A percentile compares a stretch with the other conserved stretches of the same genome.
Conservation (phyloP, 1,140 invertebrate genomes). For the Monomorium pharaonis region DNA sequence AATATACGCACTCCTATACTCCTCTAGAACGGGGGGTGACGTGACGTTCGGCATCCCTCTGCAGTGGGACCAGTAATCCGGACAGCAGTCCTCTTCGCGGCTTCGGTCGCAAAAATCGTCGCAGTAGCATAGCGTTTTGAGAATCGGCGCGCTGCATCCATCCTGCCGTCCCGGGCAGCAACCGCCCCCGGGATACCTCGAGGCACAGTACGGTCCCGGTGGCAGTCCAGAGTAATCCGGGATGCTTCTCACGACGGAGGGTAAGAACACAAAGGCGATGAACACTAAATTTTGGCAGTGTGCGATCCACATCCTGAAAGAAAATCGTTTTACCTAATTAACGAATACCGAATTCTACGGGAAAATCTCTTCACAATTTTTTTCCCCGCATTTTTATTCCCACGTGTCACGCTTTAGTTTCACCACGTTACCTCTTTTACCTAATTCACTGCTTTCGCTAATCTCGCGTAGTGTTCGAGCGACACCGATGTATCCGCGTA, state of each 20-base stretch:
- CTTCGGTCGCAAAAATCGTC: constrained; percentile 95
- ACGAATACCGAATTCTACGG: not conserved
- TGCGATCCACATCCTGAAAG: constrained; percentile 63
- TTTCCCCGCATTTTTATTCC: not conserved
- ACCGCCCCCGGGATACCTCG: constrained; percentile 66
- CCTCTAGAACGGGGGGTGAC: constrained; percentile 19
- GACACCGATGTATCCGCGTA: not conserved
- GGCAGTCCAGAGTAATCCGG: constrained; percentile 74
- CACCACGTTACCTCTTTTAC: not conserved
- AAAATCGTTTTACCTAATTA: too few relatives aligned
- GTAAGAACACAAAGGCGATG: constrained; percentile 55
- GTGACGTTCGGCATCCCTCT: constrained; percentile 79
- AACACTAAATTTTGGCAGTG: constrained; percentile 41
- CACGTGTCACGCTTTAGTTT: not conserved
- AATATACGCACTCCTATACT: constrained; percentile 58
- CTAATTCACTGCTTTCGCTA: not conserved
- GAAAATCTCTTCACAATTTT: not conserved
- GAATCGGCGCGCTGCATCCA: constrained; percentile 90
- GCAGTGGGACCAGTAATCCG: constrained; percentile 92
- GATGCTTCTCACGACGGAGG: constrained; percentile 48
- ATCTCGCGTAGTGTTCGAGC: not conserved
- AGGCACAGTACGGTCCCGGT: constrained; percentile 84
- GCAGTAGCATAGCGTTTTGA: constrained; percentile 94
- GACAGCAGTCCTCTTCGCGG: constrained; percentile 92
- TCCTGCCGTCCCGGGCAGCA: constrained; percentile 91